A percentile compares a stretch with the other conserved stretches of the same genome.
Conservation (phyloP, 2,888 invertebrate species). For the Vesta saturnalis region DNA sequence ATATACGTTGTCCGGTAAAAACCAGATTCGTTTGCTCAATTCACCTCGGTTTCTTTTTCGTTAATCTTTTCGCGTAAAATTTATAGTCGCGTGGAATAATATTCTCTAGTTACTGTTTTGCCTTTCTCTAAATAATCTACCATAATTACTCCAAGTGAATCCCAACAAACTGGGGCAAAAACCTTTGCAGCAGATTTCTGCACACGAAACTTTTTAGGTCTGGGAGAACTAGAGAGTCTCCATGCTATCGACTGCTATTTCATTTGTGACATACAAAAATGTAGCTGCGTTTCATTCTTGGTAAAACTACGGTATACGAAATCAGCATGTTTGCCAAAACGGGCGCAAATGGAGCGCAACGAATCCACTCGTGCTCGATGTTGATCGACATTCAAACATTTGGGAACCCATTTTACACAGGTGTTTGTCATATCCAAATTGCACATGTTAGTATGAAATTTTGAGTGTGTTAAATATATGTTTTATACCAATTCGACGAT, state of each 20-base stretch:
- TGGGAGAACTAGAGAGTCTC: neutral
- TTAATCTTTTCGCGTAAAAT: too few relatives aligned
- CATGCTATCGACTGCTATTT: constrained; percentile 2
- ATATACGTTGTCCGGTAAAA: too few relatives aligned
- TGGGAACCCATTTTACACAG: constrained; percentile 1
- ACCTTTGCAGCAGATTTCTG: too few relatives aligned
- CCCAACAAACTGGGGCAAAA: constrained; percentile 22
- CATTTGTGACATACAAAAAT: constrained; percentile 1
- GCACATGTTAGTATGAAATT: neutral
- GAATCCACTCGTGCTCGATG: neutral
- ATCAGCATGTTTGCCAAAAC: neutral
- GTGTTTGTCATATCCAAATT: constrained; percentile 3
- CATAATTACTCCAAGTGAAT: constrained; percentile 16
- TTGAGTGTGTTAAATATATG: neutral
- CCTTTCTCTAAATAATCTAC: too few relatives aligned
- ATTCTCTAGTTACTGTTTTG: constrained; percentile 21
- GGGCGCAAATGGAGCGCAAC: neutral
- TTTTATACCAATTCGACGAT: neutral
- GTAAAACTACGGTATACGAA: constrained; percentile 1
- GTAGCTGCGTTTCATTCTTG: neutral
- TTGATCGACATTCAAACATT: constrained; percentile 12
- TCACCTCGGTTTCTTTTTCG: too few relatives aligned
- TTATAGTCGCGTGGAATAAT: constrained; percentile 21
- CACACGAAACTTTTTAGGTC: constrained; percentile 2
- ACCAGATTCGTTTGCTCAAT: too few relatives aligned